These are phyloP conservation scores for Mythimna albipuncta DNA, from an alignment of 2,888 invertebrate genomes.

Conservation along the genomic window DNA sequence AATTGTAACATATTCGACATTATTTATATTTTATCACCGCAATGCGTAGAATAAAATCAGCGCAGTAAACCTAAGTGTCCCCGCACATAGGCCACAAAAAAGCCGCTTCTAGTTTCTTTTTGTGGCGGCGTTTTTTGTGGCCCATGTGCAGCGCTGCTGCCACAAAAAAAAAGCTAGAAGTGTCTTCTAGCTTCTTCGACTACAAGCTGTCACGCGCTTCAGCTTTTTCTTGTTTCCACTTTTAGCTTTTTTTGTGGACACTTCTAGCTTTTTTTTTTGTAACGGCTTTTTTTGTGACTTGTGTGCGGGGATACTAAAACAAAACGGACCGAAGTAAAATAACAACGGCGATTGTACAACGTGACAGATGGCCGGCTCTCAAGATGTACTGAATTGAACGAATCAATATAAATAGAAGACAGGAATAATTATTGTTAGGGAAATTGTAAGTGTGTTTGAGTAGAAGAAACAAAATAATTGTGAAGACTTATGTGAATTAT, in stretches of 20 bases:
- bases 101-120: too few relatives aligned
- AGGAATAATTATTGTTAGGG: slow-evolving; percentile 34
- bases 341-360: slow-evolving; percentile 31
- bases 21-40: too few relatives aligned
- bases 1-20: background rate
- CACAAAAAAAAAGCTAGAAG: too few relatives aligned
- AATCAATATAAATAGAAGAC: slow-evolving; percentile 25
- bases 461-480: background rate
- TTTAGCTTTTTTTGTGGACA: too few relatives aligned
- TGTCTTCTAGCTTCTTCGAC: too few relatives aligned
- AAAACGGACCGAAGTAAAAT: slow-evolving; percentile 25
- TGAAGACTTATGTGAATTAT: background rate
- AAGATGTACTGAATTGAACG: slow-evolving; percentile 28
- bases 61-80: background rate
- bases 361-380: slow-evolving; percentile 43
- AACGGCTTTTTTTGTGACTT: too few relatives aligned
- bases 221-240: too few relatives aligned
- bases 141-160: too few relatives aligned
- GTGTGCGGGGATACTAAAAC: background rate
- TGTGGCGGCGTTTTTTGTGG: too few relatives aligned
- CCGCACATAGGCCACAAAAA: too few relatives aligned
- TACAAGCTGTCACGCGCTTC: too few relatives aligned
- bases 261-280: too few relatives aligned
- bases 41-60: background rate
- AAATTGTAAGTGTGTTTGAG: slow-evolving; percentile 26